Percentiles rank a stretch among this genome's conserved stretches.
Conservation (phyloP, 2,888 invertebrate species). For the Lamellibrachia columna region DNA sequence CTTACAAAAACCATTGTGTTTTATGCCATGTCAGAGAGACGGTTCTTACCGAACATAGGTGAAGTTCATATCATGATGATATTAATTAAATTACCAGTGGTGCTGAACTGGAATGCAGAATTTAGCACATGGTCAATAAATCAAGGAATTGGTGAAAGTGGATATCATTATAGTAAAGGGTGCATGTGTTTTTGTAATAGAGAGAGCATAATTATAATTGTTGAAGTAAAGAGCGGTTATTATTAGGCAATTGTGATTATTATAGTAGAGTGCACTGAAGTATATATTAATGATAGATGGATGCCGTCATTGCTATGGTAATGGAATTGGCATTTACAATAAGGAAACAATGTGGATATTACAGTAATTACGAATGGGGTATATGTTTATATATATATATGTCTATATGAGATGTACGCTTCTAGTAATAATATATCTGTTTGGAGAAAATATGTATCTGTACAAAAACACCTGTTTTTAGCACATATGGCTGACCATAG, state of each 20-base stretch:
- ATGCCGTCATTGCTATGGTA: not conserved
- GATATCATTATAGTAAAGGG: slow-evolving; percentile 5
- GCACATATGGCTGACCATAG: not conserved
- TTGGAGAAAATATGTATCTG: no score
- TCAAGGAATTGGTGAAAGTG: not conserved
- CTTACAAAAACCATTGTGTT: not conserved
- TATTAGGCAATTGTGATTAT: not conserved
- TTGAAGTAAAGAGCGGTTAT: no score
- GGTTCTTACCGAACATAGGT: not conserved
- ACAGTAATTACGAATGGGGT: not conserved
- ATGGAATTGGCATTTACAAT: not conserved
- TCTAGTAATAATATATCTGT: not conserved
- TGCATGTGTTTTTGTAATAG: not conserved
- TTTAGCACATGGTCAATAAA: not conserved
- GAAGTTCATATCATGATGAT: not conserved
- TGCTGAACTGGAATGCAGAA: not conserved
- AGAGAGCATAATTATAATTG: not conserved
- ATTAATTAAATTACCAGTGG: not conserved
- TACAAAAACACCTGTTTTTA: not conserved
- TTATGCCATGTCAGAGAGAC: not conserved
- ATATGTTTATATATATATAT: no score
- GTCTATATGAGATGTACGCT: not conserved
- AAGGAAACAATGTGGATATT: not conserved
- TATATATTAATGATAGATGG: no score
- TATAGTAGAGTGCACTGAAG: not conserved